A percentile compares a stretch with the other conserved stretches of the same genome.
These are phyloP conservation scores for Acleris literana DNA, from an alignment of 2,888 invertebrate genomes.

Conservation along the genomic window DNA sequence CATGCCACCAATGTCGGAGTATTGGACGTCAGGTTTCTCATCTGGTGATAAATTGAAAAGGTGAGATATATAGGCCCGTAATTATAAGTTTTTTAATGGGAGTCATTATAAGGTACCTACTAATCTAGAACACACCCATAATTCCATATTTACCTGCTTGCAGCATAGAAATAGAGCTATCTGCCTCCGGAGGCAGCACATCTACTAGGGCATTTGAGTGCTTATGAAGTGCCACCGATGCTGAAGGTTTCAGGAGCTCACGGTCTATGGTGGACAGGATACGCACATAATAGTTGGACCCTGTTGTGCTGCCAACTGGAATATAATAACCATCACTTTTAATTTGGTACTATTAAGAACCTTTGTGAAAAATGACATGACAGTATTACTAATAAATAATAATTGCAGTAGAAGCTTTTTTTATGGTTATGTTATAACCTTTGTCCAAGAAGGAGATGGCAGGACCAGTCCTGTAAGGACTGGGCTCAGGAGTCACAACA, in stretches of 20 bases:
- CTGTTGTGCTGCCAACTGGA: constrained; percentile 97
- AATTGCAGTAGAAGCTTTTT: no score
- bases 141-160: constrained; percentile 87
- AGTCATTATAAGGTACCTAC: no score
- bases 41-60: constrained; percentile 75
- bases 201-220: constrained; percentile 99
- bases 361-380: no score
- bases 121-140: no score
- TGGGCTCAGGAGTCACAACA: no score
- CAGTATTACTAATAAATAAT: no score
- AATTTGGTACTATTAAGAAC: no score
- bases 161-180: constrained; percentile 99
- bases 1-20: constrained; percentile 99
- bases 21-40: constrained; percentile 98
- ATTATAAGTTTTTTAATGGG: no score
- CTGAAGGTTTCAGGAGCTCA: constrained; percentile 98
- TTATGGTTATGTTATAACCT: no score
- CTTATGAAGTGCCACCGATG: constrained; percentile 99
- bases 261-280: constrained; percentile 99
- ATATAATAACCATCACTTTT: not conserved
- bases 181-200: constrained; percentile 99
- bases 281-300: constrained; percentile 99
- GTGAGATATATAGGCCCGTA: no score
- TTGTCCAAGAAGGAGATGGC: no score
- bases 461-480: no score